These are phyloP conservation scores for Acleris laterana DNA, from an alignment of 2,888 invertebrate genomes.

Conservation along the genomic window DNA sequence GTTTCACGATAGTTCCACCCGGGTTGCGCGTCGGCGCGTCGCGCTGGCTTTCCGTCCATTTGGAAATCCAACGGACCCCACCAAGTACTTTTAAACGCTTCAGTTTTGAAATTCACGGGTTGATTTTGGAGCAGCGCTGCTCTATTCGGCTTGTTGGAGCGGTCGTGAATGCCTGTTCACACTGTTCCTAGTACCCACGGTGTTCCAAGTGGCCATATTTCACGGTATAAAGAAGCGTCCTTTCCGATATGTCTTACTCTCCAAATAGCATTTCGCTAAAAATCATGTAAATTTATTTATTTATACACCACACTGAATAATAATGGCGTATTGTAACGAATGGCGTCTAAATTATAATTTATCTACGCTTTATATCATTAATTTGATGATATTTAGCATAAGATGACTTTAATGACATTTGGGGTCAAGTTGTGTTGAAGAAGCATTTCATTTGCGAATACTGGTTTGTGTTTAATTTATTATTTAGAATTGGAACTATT, in stretches of 20 bases:
- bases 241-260: conserved; percentile 21
- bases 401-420: conserved; percentile 22
- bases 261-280: conserved; percentile 3
- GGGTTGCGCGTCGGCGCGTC: no score
- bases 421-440: conserved; percentile 2
- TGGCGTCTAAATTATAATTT: conserved; percentile 15
- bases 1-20: no score
- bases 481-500: neutral
- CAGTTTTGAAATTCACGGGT: no score
- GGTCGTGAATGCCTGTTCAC: no score
- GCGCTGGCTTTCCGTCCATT: no score
- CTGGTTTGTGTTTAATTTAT: conserved; percentile 1
- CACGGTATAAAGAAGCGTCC: no score
- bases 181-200: no score
- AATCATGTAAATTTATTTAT: conserved; percentile 31
- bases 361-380: conserved; percentile 24
- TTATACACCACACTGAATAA: conserved; percentile 24
- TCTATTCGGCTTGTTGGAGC: no score
- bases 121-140: no score
- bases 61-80: no score
- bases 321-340: conserved; percentile 26
- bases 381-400: conserved; percentile 27
- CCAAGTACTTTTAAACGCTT: no score
- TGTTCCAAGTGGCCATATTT: no score
- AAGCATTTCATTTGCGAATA: neutral